A percentile compares a stretch with the other conserved stretches of the same genome.
These are phyloP conservation scores for Lymantria monacha DNA, from an alignment of 2,888 invertebrate species.

Conservation along the genomic window DNA sequence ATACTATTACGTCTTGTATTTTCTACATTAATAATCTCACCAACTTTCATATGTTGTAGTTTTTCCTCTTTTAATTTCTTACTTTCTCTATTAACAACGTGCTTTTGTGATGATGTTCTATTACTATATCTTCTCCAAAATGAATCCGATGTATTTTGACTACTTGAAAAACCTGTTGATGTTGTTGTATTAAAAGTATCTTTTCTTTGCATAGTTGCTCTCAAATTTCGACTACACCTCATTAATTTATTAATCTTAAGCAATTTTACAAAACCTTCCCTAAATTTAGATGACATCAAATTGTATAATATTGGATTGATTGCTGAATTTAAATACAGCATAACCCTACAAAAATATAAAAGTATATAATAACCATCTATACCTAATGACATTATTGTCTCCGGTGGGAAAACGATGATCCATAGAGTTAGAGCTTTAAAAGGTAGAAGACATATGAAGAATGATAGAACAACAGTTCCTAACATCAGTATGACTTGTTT, in stretches of 20 bases:
- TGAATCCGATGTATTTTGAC: constrained; percentile 82
- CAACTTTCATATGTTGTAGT: constrained; percentile 62
- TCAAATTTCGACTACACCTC: constrained; percentile 65
- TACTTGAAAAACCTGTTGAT: constrained; percentile 82
- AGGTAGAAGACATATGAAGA: constrained; percentile 94
- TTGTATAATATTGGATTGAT: constrained; percentile 96
- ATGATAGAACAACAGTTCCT: constrained; percentile 93
- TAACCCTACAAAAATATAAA: constrained; percentile 92
- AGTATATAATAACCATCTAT: constrained; percentile 91
- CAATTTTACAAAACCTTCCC: constrained; percentile 89
- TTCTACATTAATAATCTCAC: constrained; percentile 71
- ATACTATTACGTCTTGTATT: constrained; percentile 76
- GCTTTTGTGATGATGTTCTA: constrained; percentile 68
- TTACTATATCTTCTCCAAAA: constrained; percentile 85
- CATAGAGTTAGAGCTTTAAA: constrained; percentile 94
- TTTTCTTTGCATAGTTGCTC: constrained; percentile 83
- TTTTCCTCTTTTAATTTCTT: constrained; percentile 62
- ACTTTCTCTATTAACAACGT: constrained; percentile 60
- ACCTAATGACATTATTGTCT: constrained; percentile 86
- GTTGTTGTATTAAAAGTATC: constrained; percentile 86
- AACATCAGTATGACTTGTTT: constrained; percentile 94
- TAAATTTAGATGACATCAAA: constrained; percentile 95
- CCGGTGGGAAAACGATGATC: constrained; percentile 90
- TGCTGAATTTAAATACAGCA: constrained; percentile 95
- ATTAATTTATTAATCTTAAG: constrained; percentile 76